Base-by-base conservation (phyloP, 2,797 vertebrate genomes). In the Hyperoplus immaculatus region DNA sequence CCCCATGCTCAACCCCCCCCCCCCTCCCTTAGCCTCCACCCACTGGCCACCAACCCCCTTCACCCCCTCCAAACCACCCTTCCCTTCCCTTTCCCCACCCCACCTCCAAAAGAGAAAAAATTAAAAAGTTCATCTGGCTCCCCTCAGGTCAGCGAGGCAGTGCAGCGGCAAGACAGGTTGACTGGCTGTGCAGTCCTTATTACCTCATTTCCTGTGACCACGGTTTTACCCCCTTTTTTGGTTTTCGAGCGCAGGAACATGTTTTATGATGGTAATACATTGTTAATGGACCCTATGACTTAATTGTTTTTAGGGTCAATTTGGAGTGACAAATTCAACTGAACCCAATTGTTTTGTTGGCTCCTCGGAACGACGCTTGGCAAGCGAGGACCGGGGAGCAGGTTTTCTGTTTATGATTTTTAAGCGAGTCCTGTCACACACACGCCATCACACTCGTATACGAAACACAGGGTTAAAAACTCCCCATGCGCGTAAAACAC, bases 121-220 rank as follows among this genome's bases (percentile, higher is more conserved):
- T 77, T 72, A 81, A 90, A 82, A 71, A 77, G 72, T 91, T 92
- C 89, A 90, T 90, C 87, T 91, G 91, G 90, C 91, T 91, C 90
- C 89, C 89, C 90, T 92, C 90, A 89, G 91, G 91, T 93, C 92
- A 92, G 86, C 39, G 50, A 85, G 77, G 88, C 89, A 72, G 73
- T 87, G 82, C 82, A 85, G 78, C 85, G 50, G 91, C 79, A 88
- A 89, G 92, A 88, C 92, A 92, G 93, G 93, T 94, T 93, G 92
- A 94, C 94, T 95, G 85, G 92, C 93, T 87, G 88, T 92, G 87
- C 86, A 93, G 88, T 92, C 88, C 89, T 93, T 94, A 94, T 95
- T 94, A 95, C 93, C 92, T 95, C 94, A 95, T 95, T 95, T 95
- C 93, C 94, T 94, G 89, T 95, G 93, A 94, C 93, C 94, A 94